Base-by-base conservation (phyloP, 2,113 vertebrate species). In the Heliornis fulica region DNA sequence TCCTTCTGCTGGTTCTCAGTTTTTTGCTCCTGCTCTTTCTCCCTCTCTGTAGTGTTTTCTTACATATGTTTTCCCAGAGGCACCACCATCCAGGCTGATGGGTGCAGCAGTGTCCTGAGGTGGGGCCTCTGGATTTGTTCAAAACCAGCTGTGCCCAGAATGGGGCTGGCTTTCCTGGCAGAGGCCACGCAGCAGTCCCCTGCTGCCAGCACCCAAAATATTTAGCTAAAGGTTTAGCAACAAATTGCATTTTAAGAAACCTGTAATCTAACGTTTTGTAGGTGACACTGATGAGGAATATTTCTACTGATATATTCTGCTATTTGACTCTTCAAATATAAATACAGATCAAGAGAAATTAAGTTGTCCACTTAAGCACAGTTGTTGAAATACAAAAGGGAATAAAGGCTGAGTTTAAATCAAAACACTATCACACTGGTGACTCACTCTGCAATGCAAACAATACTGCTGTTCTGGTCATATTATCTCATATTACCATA, bases 261-360 rank as follows among this genome's bases (percentile, higher is more conserved):
- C 16, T 85, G 13, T 32, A 45, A 53, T 48, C 43, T 75, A 68
- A 64, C 3, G 1, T 6, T 5, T 8, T 83, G 32, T 83, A 82
- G 19, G 19, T 91, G 41, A 45, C 3, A 0, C 5, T 38, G 59
- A 61, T 29, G n/a, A 82, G 28, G 26, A 92, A 56, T 94, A 79
- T 56, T 75, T 89, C 40, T 65, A 38, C 51, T 40, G 53, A 72
- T 76, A 65, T 6, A 26, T 87, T 82, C 61, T 1, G 4, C 71
- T 90, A 32, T 82, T 91, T 93, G 70, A 79, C 66, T 94, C 60
- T 81, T 94, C 53, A 85, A 57, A 18, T 79, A 69, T 61, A 91
- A 94, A 91, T 65, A 84, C 5, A 71, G 57, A 94, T 89, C 56
- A 72, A 93, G 87, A 85, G 71, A 95, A 94, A 96, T 93, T 85